A percentile compares a stretch with the other conserved stretches of the same genome.
Evolutionary conservation across 1,140 invertebrate species (phyloP).

Genomic region (Theocolax elegans): DNA sequence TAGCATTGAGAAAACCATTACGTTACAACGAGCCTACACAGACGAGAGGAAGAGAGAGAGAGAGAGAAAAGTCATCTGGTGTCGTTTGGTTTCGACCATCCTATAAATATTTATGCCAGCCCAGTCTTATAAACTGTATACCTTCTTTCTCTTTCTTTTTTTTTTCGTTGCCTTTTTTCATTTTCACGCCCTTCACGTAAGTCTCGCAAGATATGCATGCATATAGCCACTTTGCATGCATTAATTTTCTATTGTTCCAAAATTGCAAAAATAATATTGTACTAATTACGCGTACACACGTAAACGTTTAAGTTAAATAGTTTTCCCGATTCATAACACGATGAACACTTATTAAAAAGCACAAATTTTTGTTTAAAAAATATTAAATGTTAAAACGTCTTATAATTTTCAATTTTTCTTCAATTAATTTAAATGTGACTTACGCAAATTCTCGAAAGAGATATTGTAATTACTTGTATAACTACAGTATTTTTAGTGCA

Average conservation of each 20-base stretch:
- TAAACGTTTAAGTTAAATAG: no score
- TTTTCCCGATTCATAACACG: no score
- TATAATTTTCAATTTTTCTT: no score
- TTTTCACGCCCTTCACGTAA: neutral
- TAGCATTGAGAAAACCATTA: slow-evolving; percentile 21
- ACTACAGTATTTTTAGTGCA: no score
- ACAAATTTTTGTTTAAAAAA: no score
- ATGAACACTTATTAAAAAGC: no score
- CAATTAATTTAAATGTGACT: no score
- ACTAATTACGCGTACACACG: no score
- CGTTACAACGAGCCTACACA: neutral
- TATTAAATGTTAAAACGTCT: no score
- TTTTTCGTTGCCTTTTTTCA: neutral
- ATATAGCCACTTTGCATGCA: neutral
- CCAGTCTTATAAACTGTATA: neutral
- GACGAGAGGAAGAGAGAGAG: neutral
- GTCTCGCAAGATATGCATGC: neutral
- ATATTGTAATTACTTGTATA: no score
- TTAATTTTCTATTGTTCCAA: neutral
- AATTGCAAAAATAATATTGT: no score
- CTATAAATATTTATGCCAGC: slow-evolving; percentile 21
- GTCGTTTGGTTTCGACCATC: neutral
- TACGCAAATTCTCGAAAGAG: no score
- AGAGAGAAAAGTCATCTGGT: slow-evolving; percentile 15
- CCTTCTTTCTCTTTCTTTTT: neutral